Conservation (phyloP, 2,888 invertebrate species). For the Callyntrura sp. region DNA sequence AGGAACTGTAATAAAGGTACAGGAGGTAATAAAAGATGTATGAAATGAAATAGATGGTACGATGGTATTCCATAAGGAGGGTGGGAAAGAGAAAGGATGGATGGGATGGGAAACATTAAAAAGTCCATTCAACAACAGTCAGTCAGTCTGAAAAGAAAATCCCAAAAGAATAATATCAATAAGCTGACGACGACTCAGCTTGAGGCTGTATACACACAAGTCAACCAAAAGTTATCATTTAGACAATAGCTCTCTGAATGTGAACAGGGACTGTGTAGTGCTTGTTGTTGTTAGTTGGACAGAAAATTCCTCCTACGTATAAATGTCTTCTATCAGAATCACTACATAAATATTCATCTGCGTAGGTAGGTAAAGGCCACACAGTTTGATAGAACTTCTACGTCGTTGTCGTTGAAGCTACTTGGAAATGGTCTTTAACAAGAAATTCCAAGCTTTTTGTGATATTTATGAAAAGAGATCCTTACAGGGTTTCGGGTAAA, state of each 20-base stretch:
- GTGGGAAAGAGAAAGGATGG: neutral
- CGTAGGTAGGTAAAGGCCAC: neutral
- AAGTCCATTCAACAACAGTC: constrained; percentile 15
- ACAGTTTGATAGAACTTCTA: too few relatives aligned
- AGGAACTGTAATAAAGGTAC: constrained; percentile 17
- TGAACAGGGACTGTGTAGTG: neutral
- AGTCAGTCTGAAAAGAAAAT: constrained; percentile 25
- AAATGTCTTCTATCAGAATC: neutral
- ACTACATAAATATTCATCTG: constrained; percentile 27
- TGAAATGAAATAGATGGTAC: constrained; percentile 58
- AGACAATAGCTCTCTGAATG: neutral
- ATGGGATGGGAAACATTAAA: constrained; percentile 60
- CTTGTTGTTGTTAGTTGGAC: too few relatives aligned
- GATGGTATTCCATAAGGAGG: constrained; percentile 40
- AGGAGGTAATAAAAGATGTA: constrained; percentile 56
- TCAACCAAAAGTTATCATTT: neutral
- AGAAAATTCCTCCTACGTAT: too few relatives aligned
- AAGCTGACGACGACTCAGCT: neutral
- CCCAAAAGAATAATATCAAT: constrained; percentile 30
- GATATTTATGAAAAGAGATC: too few relatives aligned
- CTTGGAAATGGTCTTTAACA: too few relatives aligned
- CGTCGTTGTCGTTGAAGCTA: too few relatives aligned
- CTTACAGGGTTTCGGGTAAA: too few relatives aligned
- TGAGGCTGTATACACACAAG: neutral
- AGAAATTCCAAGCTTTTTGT: too few relatives aligned